These are phyloP conservation scores for Drosophila hydei DNA, from an alignment of 1,140 invertebrate genomes.

Conservation along the genomic window DNA sequence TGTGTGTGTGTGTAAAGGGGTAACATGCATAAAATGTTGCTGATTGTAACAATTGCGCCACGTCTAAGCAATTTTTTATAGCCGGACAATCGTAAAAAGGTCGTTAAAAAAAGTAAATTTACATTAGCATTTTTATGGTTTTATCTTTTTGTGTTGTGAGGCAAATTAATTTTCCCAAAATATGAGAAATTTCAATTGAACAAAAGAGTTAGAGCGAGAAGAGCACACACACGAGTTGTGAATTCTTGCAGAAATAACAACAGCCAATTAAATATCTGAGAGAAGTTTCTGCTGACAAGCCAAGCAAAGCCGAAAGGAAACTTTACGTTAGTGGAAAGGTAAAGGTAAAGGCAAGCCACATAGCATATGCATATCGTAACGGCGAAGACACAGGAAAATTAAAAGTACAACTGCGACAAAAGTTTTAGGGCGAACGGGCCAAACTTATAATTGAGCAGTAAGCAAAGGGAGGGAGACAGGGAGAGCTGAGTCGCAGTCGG, in stretches of 20 bases:
- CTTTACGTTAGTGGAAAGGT: background rate
- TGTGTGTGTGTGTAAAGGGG: conserved; percentile 48
- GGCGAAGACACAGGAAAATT: conserved; percentile 64
- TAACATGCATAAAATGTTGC: conserved; percentile 29
- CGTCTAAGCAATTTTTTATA: conserved; percentile 45
- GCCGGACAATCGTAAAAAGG: conserved; percentile 61
- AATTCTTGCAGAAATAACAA: conserved; percentile 24
- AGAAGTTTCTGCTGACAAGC: conserved; percentile 31
- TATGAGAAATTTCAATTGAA: conserved; percentile 41
- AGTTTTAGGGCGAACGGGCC: conserved; percentile 31
- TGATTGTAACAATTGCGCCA: conserved; percentile 35
- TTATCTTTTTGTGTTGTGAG: conserved; percentile 50
- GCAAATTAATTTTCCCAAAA: conserved; percentile 41
- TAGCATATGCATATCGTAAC: conserved; percentile 22
- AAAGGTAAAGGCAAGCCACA: conserved; percentile 11
- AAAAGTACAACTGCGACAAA: conserved; percentile 51
- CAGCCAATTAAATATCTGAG: conserved; percentile 41
- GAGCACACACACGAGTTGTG: background rate
- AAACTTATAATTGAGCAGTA: conserved; percentile 69
- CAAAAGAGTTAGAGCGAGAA: background rate
- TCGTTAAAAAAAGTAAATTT: conserved; percentile 47
- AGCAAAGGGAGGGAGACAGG: background rate
- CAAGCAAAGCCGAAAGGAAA: conserved; percentile 14
- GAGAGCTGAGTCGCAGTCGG: background rate
- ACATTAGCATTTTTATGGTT: conserved; percentile 69